Conservation (phyloP, 2,888 invertebrate species). For the Tinea pellionella region DNA sequence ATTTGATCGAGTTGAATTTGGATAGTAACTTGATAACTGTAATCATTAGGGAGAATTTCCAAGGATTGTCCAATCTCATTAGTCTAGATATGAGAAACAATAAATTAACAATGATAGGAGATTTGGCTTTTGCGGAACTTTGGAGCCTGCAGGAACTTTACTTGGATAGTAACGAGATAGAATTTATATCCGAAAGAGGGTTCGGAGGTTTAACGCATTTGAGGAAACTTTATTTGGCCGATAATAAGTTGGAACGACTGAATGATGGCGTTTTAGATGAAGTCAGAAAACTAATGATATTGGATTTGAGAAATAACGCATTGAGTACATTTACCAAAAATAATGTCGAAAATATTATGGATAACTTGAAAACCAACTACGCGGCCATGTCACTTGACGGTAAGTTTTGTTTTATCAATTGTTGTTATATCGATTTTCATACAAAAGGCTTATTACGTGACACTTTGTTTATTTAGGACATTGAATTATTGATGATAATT, state of each 20-base stretch:
- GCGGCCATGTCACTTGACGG: constrained; percentile 82
- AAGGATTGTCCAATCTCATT: constrained; percentile 78
- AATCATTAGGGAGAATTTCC: constrained; percentile 81
- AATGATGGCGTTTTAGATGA: constrained; percentile 79
- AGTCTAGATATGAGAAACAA: constrained; percentile 81
- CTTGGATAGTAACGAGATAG: constrained; percentile 77
- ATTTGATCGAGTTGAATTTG: constrained; percentile 83
- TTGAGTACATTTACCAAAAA: constrained; percentile 81
- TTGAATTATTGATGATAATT: neutral
- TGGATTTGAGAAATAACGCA: constrained; percentile 82
- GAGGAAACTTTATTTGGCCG: constrained; percentile 77
- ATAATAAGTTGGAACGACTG: constrained; percentile 79
- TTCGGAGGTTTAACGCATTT: constrained; percentile 81
- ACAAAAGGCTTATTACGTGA: neutral
- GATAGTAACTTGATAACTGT: constrained; percentile 81
- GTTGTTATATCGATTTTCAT: neutral
- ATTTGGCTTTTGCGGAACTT: constrained; percentile 83
- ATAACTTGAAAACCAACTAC: constrained; percentile 76
- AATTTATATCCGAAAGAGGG: constrained; percentile 81
- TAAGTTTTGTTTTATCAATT: constrained; percentile 64
- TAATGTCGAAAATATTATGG: constrained; percentile 77
- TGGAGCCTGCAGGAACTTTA: constrained; percentile 79
- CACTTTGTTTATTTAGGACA: neutral
- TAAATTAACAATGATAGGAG: constrained; percentile 82
- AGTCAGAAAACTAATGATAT: constrained; percentile 75